phyloP scores from a whole-genome alignment of 2,797 vertebrate species.

The Buphagus erythrorhynchus region DNA sequence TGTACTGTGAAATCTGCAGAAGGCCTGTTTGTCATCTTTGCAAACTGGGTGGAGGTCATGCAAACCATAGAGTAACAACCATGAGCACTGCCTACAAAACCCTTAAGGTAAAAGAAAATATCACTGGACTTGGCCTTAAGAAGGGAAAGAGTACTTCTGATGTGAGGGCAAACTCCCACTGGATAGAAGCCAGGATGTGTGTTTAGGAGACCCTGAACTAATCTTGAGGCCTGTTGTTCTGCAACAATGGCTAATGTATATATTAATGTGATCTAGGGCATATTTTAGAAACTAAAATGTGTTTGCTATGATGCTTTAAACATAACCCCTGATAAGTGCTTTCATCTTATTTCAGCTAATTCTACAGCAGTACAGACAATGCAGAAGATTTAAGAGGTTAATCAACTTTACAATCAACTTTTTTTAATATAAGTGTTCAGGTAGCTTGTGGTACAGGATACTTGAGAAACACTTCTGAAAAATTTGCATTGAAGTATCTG shows the following conservation, averaged over 20 bases:
- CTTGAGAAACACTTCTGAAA: not conserved
- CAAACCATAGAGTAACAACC: constrained; percentile 93
- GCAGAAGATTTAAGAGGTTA: not conserved
- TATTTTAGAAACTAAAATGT: not conserved
- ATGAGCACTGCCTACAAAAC: constrained; percentile 98
- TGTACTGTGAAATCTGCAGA: constrained; percentile 97
- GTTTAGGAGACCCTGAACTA: not conserved
- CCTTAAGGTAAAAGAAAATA: constrained; percentile 87
- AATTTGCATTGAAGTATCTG: not conserved
- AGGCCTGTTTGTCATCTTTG: constrained; percentile 96
- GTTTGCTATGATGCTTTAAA: not conserved
- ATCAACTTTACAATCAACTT: not conserved
- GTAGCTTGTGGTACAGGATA: not conserved
- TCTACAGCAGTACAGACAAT: not conserved
- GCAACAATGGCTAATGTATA: not conserved
- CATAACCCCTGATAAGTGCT: not conserved
- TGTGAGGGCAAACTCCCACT: not conserved
- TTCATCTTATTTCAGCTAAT: not conserved
- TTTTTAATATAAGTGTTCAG: not conserved
- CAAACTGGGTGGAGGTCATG: constrained; percentile 91
- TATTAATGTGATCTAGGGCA: not conserved
- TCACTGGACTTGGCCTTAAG: not conserved
- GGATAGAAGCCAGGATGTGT: not conserved
- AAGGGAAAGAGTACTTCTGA: not conserved
- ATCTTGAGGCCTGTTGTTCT: not conserved